These are phyloP conservation scores for Andrena flavipes DNA, from an alignment of 2,888 invertebrate genomes.

Conservation along the genomic window DNA sequence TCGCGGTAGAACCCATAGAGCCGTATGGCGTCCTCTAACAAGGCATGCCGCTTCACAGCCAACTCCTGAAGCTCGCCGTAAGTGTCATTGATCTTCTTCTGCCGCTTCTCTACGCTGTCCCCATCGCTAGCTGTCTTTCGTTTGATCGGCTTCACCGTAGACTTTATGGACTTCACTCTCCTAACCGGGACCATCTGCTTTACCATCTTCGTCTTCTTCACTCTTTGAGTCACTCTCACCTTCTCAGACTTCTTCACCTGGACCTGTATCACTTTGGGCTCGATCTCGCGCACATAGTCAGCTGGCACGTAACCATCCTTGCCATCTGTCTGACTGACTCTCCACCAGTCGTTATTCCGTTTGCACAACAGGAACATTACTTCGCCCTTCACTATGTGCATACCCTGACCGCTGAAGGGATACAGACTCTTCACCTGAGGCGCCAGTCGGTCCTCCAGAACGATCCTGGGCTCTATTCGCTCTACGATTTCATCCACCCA, in stretches of 20 bases:
- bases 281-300: conserved; percentile 97
- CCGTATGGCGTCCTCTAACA: conserved; percentile 96
- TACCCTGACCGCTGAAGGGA: conserved; percentile 96
- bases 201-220: conserved; percentile 95
- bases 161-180: conserved; percentile 86
- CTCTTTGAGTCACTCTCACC: conserved; percentile 92
- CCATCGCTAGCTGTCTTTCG: conserved; percentile 86
- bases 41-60: conserved; percentile 92
- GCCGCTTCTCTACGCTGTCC: conserved; percentile 92
- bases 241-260: conserved; percentile 94
- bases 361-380: conserved; percentile 96
- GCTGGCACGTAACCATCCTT: conserved; percentile 99
- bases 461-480: conserved; percentile 93
- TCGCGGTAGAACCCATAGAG: conserved; percentile 97
- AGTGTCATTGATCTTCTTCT: conserved; percentile 91
- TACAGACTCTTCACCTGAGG: conserved; percentile 95
- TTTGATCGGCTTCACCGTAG: conserved; percentile 82
- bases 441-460: conserved; percentile 93
- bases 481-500: conserved; percentile 97
- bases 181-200: conserved; percentile 94
- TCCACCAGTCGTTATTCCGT: conserved; percentile 99
- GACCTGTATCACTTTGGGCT: conserved; percentile 93
- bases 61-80: conserved; percentile 93
- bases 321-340: conserved; percentile 96
- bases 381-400: conserved; percentile 96